Conservation (phyloP, 2,888 invertebrate species). For the Pachydiplax longipennis region DNA sequence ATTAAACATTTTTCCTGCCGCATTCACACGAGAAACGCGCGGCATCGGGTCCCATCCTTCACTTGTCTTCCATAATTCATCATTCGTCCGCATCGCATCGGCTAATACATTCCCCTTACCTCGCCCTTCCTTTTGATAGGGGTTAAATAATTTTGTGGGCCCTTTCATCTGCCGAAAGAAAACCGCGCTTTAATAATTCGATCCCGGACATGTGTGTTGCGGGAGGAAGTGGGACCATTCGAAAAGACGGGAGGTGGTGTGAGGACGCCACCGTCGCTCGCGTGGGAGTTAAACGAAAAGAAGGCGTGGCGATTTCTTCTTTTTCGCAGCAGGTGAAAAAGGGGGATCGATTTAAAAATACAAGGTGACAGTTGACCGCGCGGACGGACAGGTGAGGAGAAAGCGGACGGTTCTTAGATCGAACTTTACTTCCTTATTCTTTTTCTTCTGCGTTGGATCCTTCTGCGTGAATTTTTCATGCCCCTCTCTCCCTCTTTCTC, state of each 20-base stretch:
- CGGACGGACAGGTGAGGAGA: not conserved
- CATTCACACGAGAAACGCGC: not conserved
- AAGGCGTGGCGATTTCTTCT: not conserved
- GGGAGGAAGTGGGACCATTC: no score
- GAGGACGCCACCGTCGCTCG: not conserved
- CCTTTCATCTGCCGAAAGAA: no score
- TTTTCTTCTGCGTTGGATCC: not conserved
- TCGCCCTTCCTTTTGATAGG: not conserved
- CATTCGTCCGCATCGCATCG: not conserved
- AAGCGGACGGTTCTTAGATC: not conserved
- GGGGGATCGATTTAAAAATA: not conserved
- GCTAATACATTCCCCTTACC: not conserved
- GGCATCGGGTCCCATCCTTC: not conserved
- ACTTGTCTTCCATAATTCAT: not conserved
- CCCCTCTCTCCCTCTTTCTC: not conserved
- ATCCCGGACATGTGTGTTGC: no score
- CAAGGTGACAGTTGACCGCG: not conserved
- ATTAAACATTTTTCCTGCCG: not conserved
- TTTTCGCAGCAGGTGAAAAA: not conserved
- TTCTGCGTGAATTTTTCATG: not conserved
- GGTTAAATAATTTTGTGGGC: no score
- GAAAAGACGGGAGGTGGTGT: no score
- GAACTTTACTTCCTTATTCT: not conserved
- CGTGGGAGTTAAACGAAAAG: not conserved
- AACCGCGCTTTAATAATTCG: no score